These are phyloP conservation scores for Erebia ligea DNA, from an alignment of 2,888 invertebrate genomes.

Conservation along the genomic window DNA sequence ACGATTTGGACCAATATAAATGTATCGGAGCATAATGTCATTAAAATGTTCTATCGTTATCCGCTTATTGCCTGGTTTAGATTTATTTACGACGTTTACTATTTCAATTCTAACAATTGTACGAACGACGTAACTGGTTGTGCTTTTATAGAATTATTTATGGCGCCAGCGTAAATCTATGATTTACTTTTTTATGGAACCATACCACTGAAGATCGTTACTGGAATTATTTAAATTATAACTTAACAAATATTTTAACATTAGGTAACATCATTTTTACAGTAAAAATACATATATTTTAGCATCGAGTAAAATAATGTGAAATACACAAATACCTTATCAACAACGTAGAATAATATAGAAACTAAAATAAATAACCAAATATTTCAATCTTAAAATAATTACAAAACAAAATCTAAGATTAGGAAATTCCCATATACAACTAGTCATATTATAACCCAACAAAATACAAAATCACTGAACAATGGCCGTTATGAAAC, in stretches of 20 bases:
- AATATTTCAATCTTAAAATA: too few species aligned
- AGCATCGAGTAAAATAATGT: too few species aligned
- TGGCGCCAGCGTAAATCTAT: slow-evolving; percentile 41
- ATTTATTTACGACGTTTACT: slow-evolving; percentile 60
- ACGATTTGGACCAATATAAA: slow-evolving; percentile 58
- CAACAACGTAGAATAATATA: too few species aligned
- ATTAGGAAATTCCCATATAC: too few species aligned
- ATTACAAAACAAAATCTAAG: background rate
- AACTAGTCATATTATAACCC: background rate
- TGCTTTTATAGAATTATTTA: slow-evolving; percentile 50
- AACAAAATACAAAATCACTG: background rate
- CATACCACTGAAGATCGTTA: slow-evolving; percentile 14
- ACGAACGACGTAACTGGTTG: slow-evolving; percentile 44
- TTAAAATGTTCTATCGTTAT: slow-evolving; percentile 64
- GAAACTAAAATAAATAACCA: too few species aligned
- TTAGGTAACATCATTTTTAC: background rate
- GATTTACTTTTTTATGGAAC: slow-evolving; percentile 35
- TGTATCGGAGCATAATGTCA: slow-evolving; percentile 60
- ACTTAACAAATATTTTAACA: background rate
- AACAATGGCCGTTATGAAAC: background rate
- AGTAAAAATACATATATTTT: background rate
- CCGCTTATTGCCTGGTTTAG: slow-evolving; percentile 51
- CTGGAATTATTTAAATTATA: background rate
- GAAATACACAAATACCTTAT: too few species aligned
- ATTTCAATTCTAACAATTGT: slow-evolving; percentile 51